phyloP scores from a whole-genome alignment of 2,888 invertebrate species.

The Drymonia ruficornis region DNA sequence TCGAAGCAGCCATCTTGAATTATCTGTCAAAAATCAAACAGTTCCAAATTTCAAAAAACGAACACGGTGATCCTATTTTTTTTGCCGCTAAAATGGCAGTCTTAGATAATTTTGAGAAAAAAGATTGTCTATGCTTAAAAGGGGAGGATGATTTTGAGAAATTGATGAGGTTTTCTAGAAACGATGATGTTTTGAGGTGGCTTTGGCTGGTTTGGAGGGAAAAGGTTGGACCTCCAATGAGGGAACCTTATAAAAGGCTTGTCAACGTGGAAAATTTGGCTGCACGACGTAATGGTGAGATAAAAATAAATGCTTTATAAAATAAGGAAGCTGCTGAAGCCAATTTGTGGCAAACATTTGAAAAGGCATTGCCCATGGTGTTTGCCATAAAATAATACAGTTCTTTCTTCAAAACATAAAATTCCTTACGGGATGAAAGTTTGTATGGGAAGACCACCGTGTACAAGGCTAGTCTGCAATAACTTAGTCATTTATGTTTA shows the following conservation, averaged over 20 bases:
- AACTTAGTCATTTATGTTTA: too few species aligned
- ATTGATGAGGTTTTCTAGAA: conserved; percentile 80
- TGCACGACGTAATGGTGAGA: conserved; percentile 86
- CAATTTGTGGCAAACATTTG: too few species aligned
- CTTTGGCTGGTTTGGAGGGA: conserved; percentile 89
- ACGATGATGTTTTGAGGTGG: conserved; percentile 81
- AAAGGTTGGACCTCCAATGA: conserved; percentile 84
- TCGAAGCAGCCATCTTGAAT: conserved; percentile 58
- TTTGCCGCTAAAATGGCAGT: conserved; percentile 41
- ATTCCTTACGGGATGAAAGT: too few species aligned
- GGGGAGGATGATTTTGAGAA: conserved; percentile 87
- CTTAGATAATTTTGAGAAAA: conserved; percentile 16
- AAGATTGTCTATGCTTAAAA: conserved; percentile 74
- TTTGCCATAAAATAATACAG: too few species aligned
- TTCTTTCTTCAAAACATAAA: too few species aligned
- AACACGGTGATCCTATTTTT: conserved; percentile 26
- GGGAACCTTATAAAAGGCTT: conserved; percentile 78
- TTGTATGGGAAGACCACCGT: too few species aligned
- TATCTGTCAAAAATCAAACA: conserved; percentile 46
- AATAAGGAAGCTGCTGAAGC: too few species aligned
- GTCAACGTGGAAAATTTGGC: conserved; percentile 86
- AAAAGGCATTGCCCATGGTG: too few species aligned
- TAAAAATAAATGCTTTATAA: neutral
- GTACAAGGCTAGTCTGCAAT: too few species aligned
- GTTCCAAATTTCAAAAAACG: conserved; percentile 15